A percentile compares a stretch with the other conserved stretches of the same genome.
These are phyloP conservation scores for Steromphala cineraria DNA, from an alignment of 2,888 invertebrate genomes.

Conservation along the genomic window DNA sequence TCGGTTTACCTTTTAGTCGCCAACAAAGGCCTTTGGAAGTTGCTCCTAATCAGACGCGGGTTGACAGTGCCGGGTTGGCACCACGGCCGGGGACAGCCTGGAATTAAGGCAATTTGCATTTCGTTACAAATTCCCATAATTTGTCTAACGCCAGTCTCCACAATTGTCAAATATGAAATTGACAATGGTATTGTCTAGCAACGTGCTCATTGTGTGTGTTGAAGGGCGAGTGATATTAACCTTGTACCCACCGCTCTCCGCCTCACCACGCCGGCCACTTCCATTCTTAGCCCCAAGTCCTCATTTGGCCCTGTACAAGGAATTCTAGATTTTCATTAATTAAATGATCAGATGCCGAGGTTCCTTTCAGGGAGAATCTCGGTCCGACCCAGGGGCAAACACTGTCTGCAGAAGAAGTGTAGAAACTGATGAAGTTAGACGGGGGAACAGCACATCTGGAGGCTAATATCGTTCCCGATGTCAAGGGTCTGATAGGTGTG, in stretches of 20 bases:
- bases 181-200: conserved; percentile 15
- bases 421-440: too few species aligned
- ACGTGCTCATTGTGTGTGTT: conserved; percentile 1
- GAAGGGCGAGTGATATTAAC: background rate
- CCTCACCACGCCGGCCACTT: background rate
- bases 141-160: conserved; percentile 10
- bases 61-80: background rate
- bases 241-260: background rate
- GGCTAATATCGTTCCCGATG: too few species aligned
- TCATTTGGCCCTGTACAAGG: background rate
- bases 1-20: background rate
- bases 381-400: background rate
- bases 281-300: background rate
- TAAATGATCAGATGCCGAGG: conserved; percentile 18
- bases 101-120: conserved; percentile 21
- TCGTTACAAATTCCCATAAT: conserved; percentile 20
- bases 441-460: too few species aligned
- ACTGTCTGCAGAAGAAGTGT: background rate
- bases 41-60: background rate
- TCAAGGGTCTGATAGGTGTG: too few species aligned
- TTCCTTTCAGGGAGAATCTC: conserved; percentile 12
- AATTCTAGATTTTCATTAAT: conserved; percentile 23
- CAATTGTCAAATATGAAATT: conserved; percentile 20
- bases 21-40: background rate
- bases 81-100: background rate